These are phyloP conservation scores for Catocala sponsa DNA, from an alignment of 2,888 invertebrate genomes.

Conservation along the genomic window DNA sequence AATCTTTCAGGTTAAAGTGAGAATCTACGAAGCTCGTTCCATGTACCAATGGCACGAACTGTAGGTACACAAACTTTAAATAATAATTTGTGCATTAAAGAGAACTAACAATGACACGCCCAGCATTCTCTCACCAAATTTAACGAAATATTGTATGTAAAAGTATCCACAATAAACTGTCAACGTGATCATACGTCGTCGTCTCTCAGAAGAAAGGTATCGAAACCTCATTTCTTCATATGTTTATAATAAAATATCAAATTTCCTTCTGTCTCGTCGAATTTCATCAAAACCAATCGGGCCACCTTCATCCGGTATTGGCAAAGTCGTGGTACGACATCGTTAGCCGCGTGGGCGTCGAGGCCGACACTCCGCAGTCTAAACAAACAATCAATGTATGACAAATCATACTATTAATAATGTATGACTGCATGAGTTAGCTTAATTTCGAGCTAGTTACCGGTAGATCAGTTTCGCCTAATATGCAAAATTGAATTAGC, in stretches of 20 bases:
- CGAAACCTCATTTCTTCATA: too few relatives aligned
- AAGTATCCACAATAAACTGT: too few relatives aligned
- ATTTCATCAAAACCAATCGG: constrained; percentile 11
- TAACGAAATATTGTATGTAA: too few relatives aligned
- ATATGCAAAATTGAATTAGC: constrained; percentile 1
- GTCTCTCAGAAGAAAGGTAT: too few relatives aligned
- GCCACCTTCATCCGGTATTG: constrained; percentile 36
- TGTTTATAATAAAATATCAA: background rate
- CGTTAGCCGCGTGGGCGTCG: constrained; percentile 69
- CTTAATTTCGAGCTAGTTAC: constrained; percentile 9
- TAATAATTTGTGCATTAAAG: too few relatives aligned
- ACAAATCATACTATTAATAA: constrained; percentile 66
- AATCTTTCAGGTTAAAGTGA: too few relatives aligned
- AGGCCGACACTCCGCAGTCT: constrained; percentile 65
- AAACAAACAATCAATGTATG: constrained; percentile 77
- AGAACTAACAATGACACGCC: too few relatives aligned
- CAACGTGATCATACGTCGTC: too few relatives aligned
- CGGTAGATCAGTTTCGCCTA: constrained; percentile 1
- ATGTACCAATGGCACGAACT: too few relatives aligned
- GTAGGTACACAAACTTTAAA: too few relatives aligned
- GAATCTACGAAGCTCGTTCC: too few relatives aligned
- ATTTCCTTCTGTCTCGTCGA: constrained; percentile 7
- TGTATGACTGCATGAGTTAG: constrained; percentile 22
- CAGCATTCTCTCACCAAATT: too few relatives aligned
- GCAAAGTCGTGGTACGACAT: constrained; percentile 55